These are phyloP conservation scores for Apamea anceps DNA, from an alignment of 2,888 invertebrate genomes.

Conservation along the genomic window DNA sequence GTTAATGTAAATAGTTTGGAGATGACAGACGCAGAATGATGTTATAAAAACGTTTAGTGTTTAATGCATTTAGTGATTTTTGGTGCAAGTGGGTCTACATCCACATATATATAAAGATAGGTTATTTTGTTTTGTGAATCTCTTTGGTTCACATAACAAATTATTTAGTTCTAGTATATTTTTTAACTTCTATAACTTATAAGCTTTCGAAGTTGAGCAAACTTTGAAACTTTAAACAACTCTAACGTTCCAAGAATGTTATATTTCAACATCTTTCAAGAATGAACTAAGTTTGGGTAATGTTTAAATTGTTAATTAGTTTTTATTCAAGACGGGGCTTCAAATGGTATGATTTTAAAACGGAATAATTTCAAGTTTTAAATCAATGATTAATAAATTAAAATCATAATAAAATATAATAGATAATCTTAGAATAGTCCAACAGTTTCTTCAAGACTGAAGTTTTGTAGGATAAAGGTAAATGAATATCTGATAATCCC, in stretches of 20 bases:
- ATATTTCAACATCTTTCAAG: conserved; percentile 42
- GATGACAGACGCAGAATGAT: too few relatives aligned
- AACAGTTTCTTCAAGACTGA: background rate
- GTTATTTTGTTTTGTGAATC: background rate
- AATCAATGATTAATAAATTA: background rate
- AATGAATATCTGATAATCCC: background rate
- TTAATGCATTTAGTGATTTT: background rate
- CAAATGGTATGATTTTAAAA: background rate
- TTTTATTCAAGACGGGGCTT: background rate
- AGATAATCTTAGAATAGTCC: background rate
- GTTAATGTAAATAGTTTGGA: background rate
- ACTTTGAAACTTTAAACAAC: conserved; percentile 42
- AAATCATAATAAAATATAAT: background rate
- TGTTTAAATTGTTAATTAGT: conserved; percentile 29
- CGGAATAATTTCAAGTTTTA: background rate
- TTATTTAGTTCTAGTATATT: conserved; percentile 41
- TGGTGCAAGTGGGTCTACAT: background rate
- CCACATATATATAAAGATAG: background rate
- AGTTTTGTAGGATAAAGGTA: background rate
- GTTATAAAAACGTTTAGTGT: too few relatives aligned
- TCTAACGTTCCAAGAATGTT: conserved; percentile 31
- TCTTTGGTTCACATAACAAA: conserved; percentile 2
- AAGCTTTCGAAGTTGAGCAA: conserved; percentile 22
- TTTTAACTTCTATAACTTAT: conserved; percentile 15
- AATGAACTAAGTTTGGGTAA: conserved; percentile 32